These are phyloP conservation scores for Eulemur rubriventer DNA, from an alignment of 2,797 vertebrate genomes.

Conservation along the genomic window DNA sequence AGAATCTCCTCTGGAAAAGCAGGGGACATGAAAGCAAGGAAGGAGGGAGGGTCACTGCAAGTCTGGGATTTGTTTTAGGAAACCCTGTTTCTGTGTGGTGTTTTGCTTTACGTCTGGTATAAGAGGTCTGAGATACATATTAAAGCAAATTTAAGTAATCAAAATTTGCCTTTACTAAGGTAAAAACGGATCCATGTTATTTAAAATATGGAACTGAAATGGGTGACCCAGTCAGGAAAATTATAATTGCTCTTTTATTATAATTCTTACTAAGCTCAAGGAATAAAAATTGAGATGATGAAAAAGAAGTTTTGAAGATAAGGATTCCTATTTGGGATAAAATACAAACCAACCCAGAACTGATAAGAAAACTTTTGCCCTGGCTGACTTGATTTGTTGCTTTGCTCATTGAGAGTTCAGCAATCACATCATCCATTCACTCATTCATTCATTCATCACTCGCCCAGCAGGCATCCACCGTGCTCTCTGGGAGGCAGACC, in stretches of 20 bases:
- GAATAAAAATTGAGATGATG: neutral
- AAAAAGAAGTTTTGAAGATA: neutral
- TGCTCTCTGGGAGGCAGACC: neutral
- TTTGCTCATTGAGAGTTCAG: neutral
- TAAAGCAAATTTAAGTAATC: constrained; percentile 21
- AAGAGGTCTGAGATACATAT: neutral
- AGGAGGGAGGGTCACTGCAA: fast-evolving
- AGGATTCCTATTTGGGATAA: neutral
- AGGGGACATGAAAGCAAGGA: neutral
- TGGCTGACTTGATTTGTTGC: neutral
- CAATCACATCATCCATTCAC: neutral
- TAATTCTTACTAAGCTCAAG: constrained; percentile 23
- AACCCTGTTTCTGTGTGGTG: neutral
- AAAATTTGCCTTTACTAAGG: neutral
- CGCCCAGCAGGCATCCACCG: neutral
- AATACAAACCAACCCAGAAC: neutral
- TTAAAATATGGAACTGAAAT: constrained; percentile 35
- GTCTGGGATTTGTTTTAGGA: neutral
- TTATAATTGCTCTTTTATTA: neutral
- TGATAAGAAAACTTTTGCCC: neutral
- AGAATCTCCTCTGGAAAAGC: neutral
- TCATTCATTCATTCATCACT: neutral
- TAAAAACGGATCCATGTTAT: constrained; percentile 33
- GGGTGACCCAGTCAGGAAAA: neutral
- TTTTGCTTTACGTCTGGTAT: neutral